These are phyloP conservation scores for Catharus fuscescens DNA, from an alignment of 2,113 vertebrate species.

Conservation along the genomic window DNA sequence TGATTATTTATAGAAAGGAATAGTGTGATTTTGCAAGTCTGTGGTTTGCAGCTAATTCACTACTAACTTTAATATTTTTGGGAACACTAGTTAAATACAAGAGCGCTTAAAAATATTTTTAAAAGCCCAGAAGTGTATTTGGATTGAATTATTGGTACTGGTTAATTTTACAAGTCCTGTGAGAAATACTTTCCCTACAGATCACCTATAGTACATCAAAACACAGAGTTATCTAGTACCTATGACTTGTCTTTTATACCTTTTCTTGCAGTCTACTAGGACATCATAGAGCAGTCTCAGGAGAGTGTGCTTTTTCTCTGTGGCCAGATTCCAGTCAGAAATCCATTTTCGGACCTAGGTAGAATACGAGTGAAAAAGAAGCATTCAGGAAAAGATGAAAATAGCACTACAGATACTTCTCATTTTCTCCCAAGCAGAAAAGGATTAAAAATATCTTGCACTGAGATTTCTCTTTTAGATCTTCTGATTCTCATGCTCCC, in stretches of 20 bases:
- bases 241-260: constrained; percentile 74
- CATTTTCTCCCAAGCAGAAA: neutral
- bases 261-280: constrained; percentile 95
- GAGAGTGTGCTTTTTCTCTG: constrained; percentile 94
- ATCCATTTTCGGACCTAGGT: constrained; percentile 96
- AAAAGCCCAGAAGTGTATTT: neutral
- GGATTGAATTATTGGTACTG: neutral
- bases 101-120: neutral
- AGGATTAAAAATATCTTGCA: neutral
- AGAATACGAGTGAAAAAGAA: neutral
- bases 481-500: neutral
- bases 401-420: neutral
- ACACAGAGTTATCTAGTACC: neutral
- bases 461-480: neutral
- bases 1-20: constrained; percentile 3
- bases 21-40: neutral
- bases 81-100: neutral
- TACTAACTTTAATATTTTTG: neutral
- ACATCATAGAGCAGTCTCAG: constrained; percentile 95
- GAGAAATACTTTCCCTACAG: neutral
- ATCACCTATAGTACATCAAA: neutral
- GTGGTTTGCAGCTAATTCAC: neutral
- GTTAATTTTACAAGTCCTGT: neutral
- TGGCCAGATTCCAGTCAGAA: constrained; percentile 93
- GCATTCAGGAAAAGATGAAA: neutral